Percentiles rank a stretch among this genome's conserved stretches.
phyloP scores from a whole-genome alignment of 2,888 invertebrate genomes.

The Orchesella flavescens region DNA sequence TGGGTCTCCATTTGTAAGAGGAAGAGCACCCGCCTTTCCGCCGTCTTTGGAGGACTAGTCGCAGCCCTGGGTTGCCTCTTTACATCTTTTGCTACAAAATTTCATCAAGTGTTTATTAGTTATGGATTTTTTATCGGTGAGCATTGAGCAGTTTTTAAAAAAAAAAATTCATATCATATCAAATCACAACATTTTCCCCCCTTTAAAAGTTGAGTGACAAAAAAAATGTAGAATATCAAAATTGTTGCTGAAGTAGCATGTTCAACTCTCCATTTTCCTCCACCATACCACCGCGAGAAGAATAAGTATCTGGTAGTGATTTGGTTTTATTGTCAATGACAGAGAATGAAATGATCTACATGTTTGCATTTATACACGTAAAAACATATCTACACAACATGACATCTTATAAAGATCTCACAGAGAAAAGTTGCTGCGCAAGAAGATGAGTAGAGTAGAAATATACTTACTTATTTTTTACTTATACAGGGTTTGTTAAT shows the following conservation, averaged over 20 bases:
- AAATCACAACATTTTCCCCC: no score
- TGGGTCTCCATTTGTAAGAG: constrained; percentile 84
- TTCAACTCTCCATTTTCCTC: not conserved
- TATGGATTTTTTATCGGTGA: constrained; percentile 75
- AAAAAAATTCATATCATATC: no score
- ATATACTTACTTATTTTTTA: no score
- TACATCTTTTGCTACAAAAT: constrained; percentile 76
- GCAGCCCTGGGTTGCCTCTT: constrained; percentile 79
- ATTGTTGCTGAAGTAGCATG: constrained; percentile 39
- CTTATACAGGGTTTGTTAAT: no score
- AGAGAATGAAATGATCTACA: constrained; percentile 35
- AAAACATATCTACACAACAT: no score
- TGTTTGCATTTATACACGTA: not conserved
- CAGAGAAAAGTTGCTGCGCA: constrained; percentile 38
- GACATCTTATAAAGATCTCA: not conserved
- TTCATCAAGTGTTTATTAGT: constrained; percentile 76
- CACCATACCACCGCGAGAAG: not conserved
- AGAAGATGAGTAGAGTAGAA: constrained; percentile 10
- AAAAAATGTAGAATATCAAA: not conserved
- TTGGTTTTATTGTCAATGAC: constrained; percentile 52
- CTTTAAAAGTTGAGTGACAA: not conserved
- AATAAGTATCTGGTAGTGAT: not conserved
- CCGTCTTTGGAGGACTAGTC: constrained; percentile 77
- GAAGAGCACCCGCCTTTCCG: constrained; percentile 74
- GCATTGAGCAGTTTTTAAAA: no score